Conservation (phyloP, 2,888 invertebrate genomes). For the Eupithecia subumbrata region DNA sequence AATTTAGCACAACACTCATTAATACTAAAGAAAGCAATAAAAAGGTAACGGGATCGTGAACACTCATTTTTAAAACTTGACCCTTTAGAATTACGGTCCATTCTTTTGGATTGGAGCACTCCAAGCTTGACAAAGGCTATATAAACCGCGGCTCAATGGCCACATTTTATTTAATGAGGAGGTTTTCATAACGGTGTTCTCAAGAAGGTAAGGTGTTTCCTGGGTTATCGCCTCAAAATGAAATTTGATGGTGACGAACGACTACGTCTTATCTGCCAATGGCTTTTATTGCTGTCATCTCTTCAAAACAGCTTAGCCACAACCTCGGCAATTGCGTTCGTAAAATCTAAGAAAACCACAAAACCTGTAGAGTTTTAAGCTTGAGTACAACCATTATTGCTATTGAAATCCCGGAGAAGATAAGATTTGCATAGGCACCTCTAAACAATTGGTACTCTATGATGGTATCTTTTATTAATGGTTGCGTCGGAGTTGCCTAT, state of each 20-base stretch:
- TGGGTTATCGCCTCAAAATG: background rate
- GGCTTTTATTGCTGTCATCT: background rate
- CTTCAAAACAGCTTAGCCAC: background rate
- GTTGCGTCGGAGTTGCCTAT: slow-evolving; percentile 53
- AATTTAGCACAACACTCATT: slow-evolving; percentile 29
- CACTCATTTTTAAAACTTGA: slow-evolving; percentile 4
- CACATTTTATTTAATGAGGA: background rate
- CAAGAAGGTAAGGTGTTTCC: background rate
- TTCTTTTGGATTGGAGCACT: background rate
- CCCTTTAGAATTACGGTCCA: background rate
- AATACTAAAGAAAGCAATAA: slow-evolving; percentile 13
- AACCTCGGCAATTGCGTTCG: background rate
- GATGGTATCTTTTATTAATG: slow-evolving; percentile 64
- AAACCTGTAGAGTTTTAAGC: background rate
- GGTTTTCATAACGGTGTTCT: slow-evolving; percentile 6
- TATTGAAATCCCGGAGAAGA: background rate
- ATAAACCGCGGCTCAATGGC: background rate
- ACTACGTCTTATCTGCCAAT: background rate
- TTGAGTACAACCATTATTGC: background rate
- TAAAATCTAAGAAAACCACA: background rate
- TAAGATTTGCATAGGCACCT: slow-evolving; percentile 34
- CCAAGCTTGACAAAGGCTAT: background rate
- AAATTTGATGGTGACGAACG: slow-evolving; percentile 2
- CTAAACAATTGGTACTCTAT: slow-evolving; percentile 46
- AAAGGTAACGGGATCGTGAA: slow-evolving; percentile 10